A percentile compares a stretch with the other conserved stretches of the same genome.
Conservation (phyloP, 2,113 vertebrate genomes). For the Globicephala melas region DNA sequence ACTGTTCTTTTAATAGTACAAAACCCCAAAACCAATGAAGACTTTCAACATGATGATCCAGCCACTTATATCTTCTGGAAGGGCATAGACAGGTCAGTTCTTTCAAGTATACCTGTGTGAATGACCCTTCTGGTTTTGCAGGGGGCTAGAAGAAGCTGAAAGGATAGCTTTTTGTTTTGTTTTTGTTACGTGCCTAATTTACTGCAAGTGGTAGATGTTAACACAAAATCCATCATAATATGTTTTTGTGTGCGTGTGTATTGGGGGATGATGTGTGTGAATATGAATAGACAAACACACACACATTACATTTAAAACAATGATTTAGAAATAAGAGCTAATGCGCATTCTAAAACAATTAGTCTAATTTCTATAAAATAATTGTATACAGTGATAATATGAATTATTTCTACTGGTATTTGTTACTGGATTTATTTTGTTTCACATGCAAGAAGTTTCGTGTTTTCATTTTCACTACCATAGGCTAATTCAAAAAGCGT, state of each 20-base stretch:
- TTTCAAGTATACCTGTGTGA: not conserved
- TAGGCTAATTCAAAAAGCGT: not conserved
- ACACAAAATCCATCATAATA: not conserved
- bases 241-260: too few relatives aligned
- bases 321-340: not conserved
- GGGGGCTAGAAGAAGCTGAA: not conserved
- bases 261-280: not conserved
- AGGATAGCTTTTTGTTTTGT: not conserved
- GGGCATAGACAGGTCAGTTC: not conserved
- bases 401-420: not conserved
- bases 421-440: not conserved
- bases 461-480: not conserved
- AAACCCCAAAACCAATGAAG: not conserved
- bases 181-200: not conserved
- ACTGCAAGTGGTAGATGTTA: not conserved
- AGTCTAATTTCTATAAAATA: constrained; percentile 4
- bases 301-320: not conserved
- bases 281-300: not conserved
- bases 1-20: constrained; percentile 13
- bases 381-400: not conserved
- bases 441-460: not conserved
- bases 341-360: not conserved
- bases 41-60: not conserved
- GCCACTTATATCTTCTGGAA: not conserved
- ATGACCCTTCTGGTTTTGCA: not conserved